These are phyloP conservation scores for Aldabrachelys gigantea DNA, from an alignment of 2,113 vertebrate species.

Conservation along the genomic window DNA sequence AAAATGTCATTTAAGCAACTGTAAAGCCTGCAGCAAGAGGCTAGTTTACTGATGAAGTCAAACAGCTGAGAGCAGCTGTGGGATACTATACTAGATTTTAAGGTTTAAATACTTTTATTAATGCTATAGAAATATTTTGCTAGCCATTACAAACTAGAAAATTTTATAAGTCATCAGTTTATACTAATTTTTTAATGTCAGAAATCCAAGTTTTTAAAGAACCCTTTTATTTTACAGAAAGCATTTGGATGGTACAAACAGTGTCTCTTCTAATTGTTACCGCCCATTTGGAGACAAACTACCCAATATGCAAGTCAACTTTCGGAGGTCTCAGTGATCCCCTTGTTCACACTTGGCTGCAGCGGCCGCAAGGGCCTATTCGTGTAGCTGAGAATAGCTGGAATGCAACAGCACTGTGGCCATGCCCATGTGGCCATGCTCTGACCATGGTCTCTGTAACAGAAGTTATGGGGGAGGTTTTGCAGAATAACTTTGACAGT, in stretches of 20 bases:
- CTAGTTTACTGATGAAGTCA: not conserved
- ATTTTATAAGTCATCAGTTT: not conserved
- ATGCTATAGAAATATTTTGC: not conserved
- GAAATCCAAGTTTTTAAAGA: not conserved
- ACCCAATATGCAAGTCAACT: not conserved
- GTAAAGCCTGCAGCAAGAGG: conserved; percentile 20
- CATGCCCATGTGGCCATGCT: not conserved
- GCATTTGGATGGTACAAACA: not conserved
- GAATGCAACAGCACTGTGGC: not conserved
- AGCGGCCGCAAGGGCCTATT: not conserved
- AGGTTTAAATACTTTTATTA: not conserved
- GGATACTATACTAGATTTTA: not conserved
- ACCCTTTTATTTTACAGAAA: fast-evolving
- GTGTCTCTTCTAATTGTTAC: not conserved
- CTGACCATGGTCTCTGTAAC: not conserved
- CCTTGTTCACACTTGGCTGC: not conserved
- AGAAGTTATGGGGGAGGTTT: not conserved
- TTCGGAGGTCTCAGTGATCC: fast-evolving
- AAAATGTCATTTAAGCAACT: conserved; percentile 10
- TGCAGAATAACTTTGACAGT: not conserved
- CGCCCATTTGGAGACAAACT: fast-evolving
- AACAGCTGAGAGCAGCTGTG: conserved; percentile 68
- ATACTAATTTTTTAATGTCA: not conserved
- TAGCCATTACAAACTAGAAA: not conserved
- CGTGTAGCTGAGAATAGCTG: fast-evolving